Conservation (phyloP, 2,888 invertebrate genomes). For the Lycocerus yunnanus region DNA sequence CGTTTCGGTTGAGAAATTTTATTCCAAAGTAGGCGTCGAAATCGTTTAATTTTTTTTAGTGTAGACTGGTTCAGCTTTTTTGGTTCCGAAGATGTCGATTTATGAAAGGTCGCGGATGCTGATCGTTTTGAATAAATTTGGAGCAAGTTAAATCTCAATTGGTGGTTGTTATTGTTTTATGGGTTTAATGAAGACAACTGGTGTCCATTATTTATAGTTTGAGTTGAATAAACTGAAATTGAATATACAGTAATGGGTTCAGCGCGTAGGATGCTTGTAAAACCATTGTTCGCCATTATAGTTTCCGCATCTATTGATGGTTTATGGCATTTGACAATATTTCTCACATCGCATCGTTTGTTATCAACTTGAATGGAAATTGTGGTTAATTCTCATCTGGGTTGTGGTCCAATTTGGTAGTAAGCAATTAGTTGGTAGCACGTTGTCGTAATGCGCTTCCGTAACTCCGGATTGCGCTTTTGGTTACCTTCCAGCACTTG, state of each 20-base stretch:
- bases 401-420: neutral
- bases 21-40: neutral
- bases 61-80: neutral
- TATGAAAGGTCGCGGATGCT: neutral
- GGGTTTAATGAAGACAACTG: conserved; percentile 1
- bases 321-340: conserved; percentile 1
- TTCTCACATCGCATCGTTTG: neutral
- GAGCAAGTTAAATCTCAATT: neutral
- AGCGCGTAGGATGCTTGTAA: conserved; percentile 2
- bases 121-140: neutral
- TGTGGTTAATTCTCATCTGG: neutral
- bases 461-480: neutral
- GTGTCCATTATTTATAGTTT: conserved; percentile 3
- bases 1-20: neutral
- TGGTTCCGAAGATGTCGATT: neutral
- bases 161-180: conserved; percentile 3
- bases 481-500: neutral
- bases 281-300: neutral
- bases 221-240: conserved; percentile 6
- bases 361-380: neutral
- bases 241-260: conserved; percentile 4
- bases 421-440: neutral
- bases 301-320: conserved; percentile 5
- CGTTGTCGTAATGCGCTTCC: neutral
- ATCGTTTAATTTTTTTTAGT: neutral